phyloP scores from a whole-genome alignment of 2,888 invertebrate genomes.

The Caenorhabditis macrosperma region DNA sequence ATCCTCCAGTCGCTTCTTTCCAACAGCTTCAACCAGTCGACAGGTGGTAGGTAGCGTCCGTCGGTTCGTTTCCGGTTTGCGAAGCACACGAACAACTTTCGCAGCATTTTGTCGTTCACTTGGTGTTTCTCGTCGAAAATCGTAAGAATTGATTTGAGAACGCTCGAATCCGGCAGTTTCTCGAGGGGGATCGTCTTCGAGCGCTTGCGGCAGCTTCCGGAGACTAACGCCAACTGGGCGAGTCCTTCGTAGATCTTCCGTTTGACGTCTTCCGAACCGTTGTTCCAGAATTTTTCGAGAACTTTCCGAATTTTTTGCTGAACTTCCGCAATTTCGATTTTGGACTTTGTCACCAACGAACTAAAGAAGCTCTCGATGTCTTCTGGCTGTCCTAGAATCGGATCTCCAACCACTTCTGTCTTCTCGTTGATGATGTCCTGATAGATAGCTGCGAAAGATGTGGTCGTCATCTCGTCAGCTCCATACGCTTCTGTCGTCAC shows the following conservation, averaged over 20 bases:
- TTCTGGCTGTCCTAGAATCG: not conserved
- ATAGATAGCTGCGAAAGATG: slow-evolving; percentile 3
- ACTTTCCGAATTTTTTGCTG: slow-evolving; percentile 20
- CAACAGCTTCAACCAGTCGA: slow-evolving; percentile 34
- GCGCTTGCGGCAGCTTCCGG: not conserved
- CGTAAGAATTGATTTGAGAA: slow-evolving; percentile 26
- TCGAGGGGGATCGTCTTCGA: slow-evolving; percentile 2
- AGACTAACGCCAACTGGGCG: slow-evolving; percentile 1
- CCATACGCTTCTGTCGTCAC: slow-evolving; percentile 43
- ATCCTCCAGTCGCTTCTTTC: slow-evolving; percentile 11
- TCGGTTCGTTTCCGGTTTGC: slow-evolving; percentile 27
- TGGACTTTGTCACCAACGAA: not conserved
- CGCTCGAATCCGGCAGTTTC: slow-evolving; percentile 30
- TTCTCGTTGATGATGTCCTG: not conserved
- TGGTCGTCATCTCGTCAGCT: slow-evolving; percentile 8
- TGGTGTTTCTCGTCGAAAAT: slow-evolving; percentile 36
- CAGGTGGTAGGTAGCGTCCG: slow-evolving; percentile 38
- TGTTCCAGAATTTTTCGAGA: slow-evolving; percentile 49
- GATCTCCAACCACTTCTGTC: not conserved
- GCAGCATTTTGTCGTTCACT: not conserved
- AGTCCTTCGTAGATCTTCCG: slow-evolving; percentile 36
- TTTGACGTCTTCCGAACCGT: slow-evolving; percentile 17
- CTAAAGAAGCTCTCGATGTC: slow-evolving; percentile 18
- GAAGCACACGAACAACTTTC: slow-evolving; percentile 1
- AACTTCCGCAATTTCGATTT: not conserved